Evolutionary conservation across 35 echinoderm and acorn worm genomes (phyloP).

Genomic region (Amphiura filiformis): DNA sequence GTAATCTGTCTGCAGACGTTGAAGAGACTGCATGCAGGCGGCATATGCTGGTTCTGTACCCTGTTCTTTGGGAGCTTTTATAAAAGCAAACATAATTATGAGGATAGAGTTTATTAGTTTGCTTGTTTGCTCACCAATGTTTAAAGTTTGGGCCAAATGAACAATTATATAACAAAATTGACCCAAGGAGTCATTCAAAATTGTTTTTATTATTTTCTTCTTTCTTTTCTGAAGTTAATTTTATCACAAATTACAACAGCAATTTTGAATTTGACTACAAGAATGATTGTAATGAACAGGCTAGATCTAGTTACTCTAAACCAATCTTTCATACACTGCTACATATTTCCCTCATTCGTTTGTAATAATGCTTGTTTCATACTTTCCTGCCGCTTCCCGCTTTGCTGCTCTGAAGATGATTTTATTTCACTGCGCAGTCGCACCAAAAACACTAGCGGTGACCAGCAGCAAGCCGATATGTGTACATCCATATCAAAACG

Average conservation of each 20-base stretch:
- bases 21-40: constrained; percentile 40
- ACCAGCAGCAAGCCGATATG: too few species aligned
- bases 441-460: too few species aligned
- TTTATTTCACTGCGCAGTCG: too few species aligned
- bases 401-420: too few species aligned
- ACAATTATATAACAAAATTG: neutral
- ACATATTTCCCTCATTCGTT: too few species aligned
- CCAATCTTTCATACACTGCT: too few species aligned
- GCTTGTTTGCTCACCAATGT: too few species aligned
- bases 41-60: constrained; percentile 38
- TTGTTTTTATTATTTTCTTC: neutral
- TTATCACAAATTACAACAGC: neutral
- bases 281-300: too few species aligned
- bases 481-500: too few species aligned
- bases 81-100: neutral
- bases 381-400: too few species aligned
- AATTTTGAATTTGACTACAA: neutral
- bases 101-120: neutral
- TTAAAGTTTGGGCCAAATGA: neutral
- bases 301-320: too few species aligned
- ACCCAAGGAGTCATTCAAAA: neutral
- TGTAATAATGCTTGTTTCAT: too few species aligned
- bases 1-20: constrained; percentile 43
- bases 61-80: constrained; percentile 56
- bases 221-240: neutral